Evolutionary conservation across 2,797 vertebrate species (phyloP).

Genomic region (Triplophysa yarkandensis): DNA sequence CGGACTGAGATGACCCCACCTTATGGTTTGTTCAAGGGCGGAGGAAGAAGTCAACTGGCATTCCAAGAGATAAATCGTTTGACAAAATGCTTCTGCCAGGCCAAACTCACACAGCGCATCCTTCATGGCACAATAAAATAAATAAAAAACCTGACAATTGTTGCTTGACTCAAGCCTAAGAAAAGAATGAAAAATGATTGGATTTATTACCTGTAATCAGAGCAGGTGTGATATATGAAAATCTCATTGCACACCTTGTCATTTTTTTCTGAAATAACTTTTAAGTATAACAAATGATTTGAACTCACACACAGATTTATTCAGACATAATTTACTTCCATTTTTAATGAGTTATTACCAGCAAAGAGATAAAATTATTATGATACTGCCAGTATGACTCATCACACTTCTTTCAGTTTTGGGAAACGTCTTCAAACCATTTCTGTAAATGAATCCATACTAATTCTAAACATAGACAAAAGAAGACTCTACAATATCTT

Average conservation of each 20-base stretch:
- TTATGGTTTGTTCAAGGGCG: constrained; percentile 70
- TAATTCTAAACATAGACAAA: background rate
- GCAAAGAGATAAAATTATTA: background rate
- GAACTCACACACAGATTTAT: background rate
- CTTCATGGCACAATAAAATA: constrained; percentile 36
- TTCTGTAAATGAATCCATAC: background rate
- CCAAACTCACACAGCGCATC: constrained; percentile 42
- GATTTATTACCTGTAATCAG: constrained; percentile 65
- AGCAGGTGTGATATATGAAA: constrained; percentile 48
- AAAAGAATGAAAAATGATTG: constrained; percentile 45
- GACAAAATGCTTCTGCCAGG: constrained; percentile 57
- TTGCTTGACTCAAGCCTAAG: constrained; percentile 18
- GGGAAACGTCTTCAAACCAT: background rate
- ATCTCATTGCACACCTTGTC: constrained; percentile 58
- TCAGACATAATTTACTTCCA: background rate
- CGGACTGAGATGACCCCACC: constrained; percentile 61
- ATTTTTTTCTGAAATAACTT: constrained; percentile 54
- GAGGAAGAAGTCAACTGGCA: constrained; percentile 54
- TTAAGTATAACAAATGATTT: background rate
- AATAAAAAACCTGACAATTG: constrained; percentile 17
- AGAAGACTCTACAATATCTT: background rate
- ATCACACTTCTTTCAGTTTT: background rate
- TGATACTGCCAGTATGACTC: background rate
- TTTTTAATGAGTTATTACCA: background rate
- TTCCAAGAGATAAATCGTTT: constrained; percentile 67